These are phyloP conservation scores for Ylistrum balloti DNA, from an alignment of 1,140 invertebrate species.

Conservation along the genomic window DNA sequence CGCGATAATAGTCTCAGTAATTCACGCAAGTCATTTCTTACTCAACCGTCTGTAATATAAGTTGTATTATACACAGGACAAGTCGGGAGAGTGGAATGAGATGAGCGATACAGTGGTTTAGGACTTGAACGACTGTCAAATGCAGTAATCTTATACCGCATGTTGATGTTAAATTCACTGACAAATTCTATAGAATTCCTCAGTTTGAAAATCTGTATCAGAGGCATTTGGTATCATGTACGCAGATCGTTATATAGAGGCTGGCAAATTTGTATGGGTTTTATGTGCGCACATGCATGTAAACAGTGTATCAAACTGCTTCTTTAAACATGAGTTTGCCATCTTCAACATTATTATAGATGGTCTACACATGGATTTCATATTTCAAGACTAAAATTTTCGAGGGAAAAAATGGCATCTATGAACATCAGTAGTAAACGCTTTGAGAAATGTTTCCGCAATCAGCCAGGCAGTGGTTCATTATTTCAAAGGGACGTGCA, in stretches of 20 bases:
- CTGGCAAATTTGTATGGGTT: background rate
- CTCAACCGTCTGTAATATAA: too few relatives aligned
- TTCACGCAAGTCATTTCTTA: too few relatives aligned
- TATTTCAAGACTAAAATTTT: background rate
- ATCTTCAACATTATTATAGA: conserved; percentile 27
- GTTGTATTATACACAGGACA: too few relatives aligned
- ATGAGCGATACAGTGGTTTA: too few relatives aligned
- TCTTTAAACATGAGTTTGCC: background rate
- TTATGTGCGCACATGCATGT: background rate
- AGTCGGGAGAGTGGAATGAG: too few relatives aligned
- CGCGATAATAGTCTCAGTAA: too few relatives aligned
- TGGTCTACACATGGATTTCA: background rate
- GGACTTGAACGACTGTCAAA: too few relatives aligned
- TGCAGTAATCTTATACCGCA: too few relatives aligned
- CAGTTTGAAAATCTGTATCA: too few relatives aligned
- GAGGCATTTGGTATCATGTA: too few relatives aligned
- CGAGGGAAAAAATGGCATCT: background rate
- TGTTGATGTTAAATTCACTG: too few relatives aligned
- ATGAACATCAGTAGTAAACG: background rate
- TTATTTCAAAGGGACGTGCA: conserved; percentile 17
- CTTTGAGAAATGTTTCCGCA: background rate
- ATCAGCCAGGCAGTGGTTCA: background rate
- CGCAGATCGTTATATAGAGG: background rate
- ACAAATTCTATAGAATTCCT: too few relatives aligned
- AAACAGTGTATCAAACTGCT: background rate